Base-by-base conservation (phyloP, 1,140 invertebrate genomes). In the Trypoxylus dichotomus region DNA sequence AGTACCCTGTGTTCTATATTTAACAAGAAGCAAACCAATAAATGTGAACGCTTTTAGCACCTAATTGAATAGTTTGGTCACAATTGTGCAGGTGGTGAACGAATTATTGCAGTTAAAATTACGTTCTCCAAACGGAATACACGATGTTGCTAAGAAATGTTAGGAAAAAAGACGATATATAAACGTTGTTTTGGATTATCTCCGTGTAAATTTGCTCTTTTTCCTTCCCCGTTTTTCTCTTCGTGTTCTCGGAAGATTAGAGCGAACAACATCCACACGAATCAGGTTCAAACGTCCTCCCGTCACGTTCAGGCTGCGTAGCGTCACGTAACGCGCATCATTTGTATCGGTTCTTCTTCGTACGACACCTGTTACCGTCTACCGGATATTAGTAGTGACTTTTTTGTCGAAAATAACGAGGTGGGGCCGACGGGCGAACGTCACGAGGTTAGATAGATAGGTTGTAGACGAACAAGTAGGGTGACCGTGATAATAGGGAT, bases 331-430 rank as follows among this genome's bases (percentile, higher is more conserved):
- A 54, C 47, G 19, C 47, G 15, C 47, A 54, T 54, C 47, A 19
- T 54, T 54, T 54, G 47, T 54, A 54, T 6, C 47, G 47, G 15
- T 54, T 21, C 19, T 54, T 54, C 13, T 54, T 54, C 47, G 47
- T 54, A 54, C 47, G 47, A 54, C 47, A 54, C 47, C 47, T 54
- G 47, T 54, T 54, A 54, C 47, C 47, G 47, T 54, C 47, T 54
- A 54, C n/a, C 47, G 47, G 47, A 54, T 54, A 54, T 54, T 54
- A 54, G 47, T 54, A 54, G 19, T 54, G 47, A 54, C 47, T 54
- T 54, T 37, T 54, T 54, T 54, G 47, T 54, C 47, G 47, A 54
- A 54, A 54, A 54, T 54, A 54, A 54, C 47, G 47, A 54, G 19
- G 47, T 15, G 47, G 15, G 47, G 19, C 47, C 43, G 3, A 5